A percentile compares a stretch with the other conserved stretches of the same genome.
Conservation (phyloP, 53 echinoderm and acorn worm species). For the Holothuria scabra region DNA sequence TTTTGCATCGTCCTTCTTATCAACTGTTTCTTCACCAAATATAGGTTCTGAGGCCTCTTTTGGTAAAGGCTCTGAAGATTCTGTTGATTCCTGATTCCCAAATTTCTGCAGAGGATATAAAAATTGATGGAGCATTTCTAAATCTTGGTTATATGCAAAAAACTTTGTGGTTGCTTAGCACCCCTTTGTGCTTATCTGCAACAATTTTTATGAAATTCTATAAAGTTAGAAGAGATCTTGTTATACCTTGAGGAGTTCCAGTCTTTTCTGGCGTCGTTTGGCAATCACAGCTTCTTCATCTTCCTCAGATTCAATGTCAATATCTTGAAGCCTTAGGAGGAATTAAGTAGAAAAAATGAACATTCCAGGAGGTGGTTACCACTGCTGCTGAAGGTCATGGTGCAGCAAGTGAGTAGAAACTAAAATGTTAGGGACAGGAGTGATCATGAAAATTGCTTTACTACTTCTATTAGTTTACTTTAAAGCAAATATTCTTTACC, state of each 20-base stretch:
- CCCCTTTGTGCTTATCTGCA: too few species aligned
- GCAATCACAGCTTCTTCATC: constrained; percentile 94
- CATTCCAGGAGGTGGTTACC: too few species aligned
- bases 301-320: constrained; percentile 85
- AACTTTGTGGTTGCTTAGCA: too few species aligned
- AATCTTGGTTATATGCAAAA: too few species aligned
- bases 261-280: constrained; percentile 81
- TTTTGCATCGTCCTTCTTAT: constrained; percentile 31
- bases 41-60: constrained; percentile 21
- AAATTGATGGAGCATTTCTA: background rate
- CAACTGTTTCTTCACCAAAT: constrained; percentile 29
- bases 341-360: background rate
- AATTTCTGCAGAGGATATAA: background rate
- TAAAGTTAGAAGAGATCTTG: background rate
- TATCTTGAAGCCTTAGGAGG: constrained; percentile 7
- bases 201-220: background rate
- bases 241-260: constrained; percentile 78
- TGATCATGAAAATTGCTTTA: too few species aligned
- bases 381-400: too few species aligned
- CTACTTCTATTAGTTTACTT: too few species aligned
- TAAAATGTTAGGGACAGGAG: too few species aligned
- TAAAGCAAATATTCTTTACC: too few species aligned
- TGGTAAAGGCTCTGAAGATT: constrained; percentile 19
- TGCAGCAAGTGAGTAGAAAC: too few species aligned
- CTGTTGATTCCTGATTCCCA: background rate